These are phyloP conservation scores for Drosophila orosa DNA, from an alignment of 1,140 invertebrate genomes.

Conservation along the genomic window DNA sequence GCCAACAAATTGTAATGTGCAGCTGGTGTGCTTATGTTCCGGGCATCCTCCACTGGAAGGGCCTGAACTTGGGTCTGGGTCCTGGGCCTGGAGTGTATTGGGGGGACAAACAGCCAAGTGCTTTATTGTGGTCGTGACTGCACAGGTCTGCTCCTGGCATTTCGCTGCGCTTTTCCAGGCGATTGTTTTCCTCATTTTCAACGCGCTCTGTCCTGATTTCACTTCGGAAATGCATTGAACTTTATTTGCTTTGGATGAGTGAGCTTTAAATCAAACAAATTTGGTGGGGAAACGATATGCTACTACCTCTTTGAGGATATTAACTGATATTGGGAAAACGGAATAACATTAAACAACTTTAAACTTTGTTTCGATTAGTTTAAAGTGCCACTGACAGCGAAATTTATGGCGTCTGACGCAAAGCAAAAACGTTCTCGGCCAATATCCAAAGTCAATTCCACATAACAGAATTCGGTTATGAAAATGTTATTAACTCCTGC, in stretches of 20 bases:
- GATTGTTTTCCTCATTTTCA: constrained; percentile 48
- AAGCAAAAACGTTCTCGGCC: constrained; percentile 5
- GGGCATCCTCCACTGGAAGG: constrained; percentile 11
- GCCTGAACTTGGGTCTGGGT: neutral
- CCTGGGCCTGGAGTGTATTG: neutral
- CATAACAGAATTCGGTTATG: constrained; percentile 44
- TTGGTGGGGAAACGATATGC: neutral
- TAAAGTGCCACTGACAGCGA: constrained; percentile 20
- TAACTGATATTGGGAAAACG: no score
- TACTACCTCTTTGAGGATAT: no score
- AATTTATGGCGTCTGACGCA: constrained; percentile 57
- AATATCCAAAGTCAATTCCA: constrained; percentile 59
- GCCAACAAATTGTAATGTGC: constrained; percentile 74
- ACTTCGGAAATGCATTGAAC: constrained; percentile 35
- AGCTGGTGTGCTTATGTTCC: constrained; percentile 63
- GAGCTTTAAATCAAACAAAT: constrained; percentile 4
- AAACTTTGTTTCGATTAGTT: constrained; percentile 18
- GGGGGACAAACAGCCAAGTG: constrained; percentile 54
- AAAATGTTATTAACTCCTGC: constrained; percentile 68
- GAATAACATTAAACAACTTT: neutral
- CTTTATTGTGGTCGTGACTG: constrained; percentile 59
- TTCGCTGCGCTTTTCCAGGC: constrained; percentile 55
- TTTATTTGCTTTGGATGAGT: constrained; percentile 31
- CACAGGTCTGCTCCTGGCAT: constrained; percentile 47
- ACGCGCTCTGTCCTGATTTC: constrained; percentile 42